Evolutionary conservation across 92 coral and sea anemone species (phyloP).

Genomic region (Zoanthus sansibaricus): DNA sequence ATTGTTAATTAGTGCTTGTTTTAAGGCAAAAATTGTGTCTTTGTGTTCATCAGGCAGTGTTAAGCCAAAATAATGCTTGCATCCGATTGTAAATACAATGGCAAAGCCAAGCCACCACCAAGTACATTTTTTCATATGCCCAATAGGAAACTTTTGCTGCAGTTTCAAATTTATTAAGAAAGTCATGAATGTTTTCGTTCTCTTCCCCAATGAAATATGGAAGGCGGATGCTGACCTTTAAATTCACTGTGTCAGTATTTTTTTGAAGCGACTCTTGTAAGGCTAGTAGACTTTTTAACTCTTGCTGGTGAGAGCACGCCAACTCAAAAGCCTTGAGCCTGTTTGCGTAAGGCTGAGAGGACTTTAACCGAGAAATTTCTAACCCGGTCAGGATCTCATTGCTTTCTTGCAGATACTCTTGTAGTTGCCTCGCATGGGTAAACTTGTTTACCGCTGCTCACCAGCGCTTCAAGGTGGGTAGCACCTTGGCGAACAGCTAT

Average conservation of each 20-base stretch:
- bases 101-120: not conserved
- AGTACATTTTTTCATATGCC: not conserved
- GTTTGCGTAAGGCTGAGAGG: no score
- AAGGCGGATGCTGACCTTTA: not conserved
- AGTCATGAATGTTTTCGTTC: not conserved
- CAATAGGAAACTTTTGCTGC: not conserved
- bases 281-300: not conserved
- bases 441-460: no score
- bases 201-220: constrained; percentile 25
- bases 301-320: not conserved
- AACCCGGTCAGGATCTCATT: no score
- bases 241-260: not conserved
- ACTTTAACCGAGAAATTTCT: no score
- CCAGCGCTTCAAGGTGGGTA: not conserved
- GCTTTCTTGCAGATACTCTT: no score
- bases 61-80: no score
- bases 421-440: no score
- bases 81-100: not conserved
- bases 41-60: no score
- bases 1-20: no score
- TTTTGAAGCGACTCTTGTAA: constrained; percentile 22
- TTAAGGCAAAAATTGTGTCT: no score
- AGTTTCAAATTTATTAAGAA: not conserved
- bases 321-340: no score
- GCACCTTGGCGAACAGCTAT: not conserved